phyloP scores from a whole-genome alignment of 1,140 invertebrate species.

The Drosophila melanogaster region Release_6_plus_ISO1_MT NT_033777.3:5885501-5886000 shows the following conservation, averaged over 20 bases:
- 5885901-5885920: constrained; percentile 39
- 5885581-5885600: not conserved
- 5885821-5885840: constrained; percentile 38
- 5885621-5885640: constrained; percentile 17
- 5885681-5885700: not conserved
- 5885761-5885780: constrained; percentile 11
- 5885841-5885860: constrained; percentile 72
- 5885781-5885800: constrained; percentile 25
- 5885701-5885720: constrained; percentile 5
- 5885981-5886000: constrained; percentile 18
- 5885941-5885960: constrained; percentile 6
- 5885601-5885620: not conserved
- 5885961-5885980: constrained; percentile 6
- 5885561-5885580: not conserved
- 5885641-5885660: constrained; percentile 11
- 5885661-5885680: not conserved
- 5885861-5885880: constrained; percentile 78
- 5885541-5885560: not conserved
- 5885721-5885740: too few relatives aligned
- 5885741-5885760: constrained; percentile 4
- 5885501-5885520: constrained; percentile 11
- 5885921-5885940: constrained; percentile 26
- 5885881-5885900: constrained; percentile 35
- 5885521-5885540: constrained; percentile 7
- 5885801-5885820: constrained; percentile 55